These are phyloP conservation scores for Oryctolagus cuniculus DNA, from an alignment of 2,113 vertebrate species.

Conservation along the genomic window mOryCun1.1 NC_091451.1:25462501-25463000, in stretches of 20 bases:
- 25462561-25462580: accelerated
- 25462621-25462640: background rate
- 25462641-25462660: background rate
- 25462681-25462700: background rate
- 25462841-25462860: background rate
- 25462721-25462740: background rate
- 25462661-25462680: background rate
- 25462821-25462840: background rate
- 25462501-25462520: background rate
- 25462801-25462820: background rate
- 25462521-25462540: background rate
- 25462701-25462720: background rate
- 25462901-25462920: background rate
- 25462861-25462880: background rate
- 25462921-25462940: background rate
- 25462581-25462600: background rate
- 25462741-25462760: background rate
- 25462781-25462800: background rate
- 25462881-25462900: background rate
- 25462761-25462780: background rate
- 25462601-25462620: background rate
- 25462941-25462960: background rate
- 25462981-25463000: background rate
- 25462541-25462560: background rate
- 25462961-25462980: background rate